These are phyloP conservation scores for Nymphicus hollandicus DNA, from an alignment of 2,113 vertebrate species.

Conservation along the genomic window DNA sequence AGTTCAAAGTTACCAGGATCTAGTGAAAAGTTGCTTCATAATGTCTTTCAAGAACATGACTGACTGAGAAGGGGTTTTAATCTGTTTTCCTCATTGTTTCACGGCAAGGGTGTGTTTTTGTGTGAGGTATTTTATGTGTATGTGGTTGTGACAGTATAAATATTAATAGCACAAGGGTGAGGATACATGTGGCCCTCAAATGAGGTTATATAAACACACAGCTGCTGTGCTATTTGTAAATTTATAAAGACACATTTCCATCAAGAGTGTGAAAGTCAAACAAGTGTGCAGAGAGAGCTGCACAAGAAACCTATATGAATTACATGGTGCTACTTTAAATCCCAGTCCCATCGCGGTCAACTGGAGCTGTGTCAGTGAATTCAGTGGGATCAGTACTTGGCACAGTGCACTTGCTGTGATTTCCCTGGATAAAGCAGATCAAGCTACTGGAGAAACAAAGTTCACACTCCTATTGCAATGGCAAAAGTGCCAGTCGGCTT, in stretches of 20 bases:
- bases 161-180: conserved; percentile 67
- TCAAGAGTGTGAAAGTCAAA: conserved; percentile 64
- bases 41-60: not conserved
- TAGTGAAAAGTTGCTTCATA: not conserved
- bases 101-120: not conserved
- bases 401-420: not conserved
- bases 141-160: conserved; percentile 51
- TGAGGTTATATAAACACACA: conserved; percentile 72
- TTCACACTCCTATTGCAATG: not conserved
- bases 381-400: not conserved
- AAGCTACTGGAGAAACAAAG: not conserved
- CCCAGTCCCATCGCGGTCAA: not conserved
- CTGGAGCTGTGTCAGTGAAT: not conserved
- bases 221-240: conserved; percentile 67
- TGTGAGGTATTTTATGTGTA: conserved; percentile 4
- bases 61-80: not conserved
- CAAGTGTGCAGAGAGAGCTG: conserved; percentile 16
- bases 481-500: not conserved
- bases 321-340: not conserved
- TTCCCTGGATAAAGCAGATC: not conserved
- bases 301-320: not conserved
- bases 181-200: conserved; percentile 58
- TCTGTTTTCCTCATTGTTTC: conserved; percentile 5
- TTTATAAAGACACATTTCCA: conserved; percentile 61
- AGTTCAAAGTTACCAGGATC: not conserved